Base-by-base conservation (phyloP, 1,140 invertebrate genomes). In the Drosophila watanabei region DNA sequence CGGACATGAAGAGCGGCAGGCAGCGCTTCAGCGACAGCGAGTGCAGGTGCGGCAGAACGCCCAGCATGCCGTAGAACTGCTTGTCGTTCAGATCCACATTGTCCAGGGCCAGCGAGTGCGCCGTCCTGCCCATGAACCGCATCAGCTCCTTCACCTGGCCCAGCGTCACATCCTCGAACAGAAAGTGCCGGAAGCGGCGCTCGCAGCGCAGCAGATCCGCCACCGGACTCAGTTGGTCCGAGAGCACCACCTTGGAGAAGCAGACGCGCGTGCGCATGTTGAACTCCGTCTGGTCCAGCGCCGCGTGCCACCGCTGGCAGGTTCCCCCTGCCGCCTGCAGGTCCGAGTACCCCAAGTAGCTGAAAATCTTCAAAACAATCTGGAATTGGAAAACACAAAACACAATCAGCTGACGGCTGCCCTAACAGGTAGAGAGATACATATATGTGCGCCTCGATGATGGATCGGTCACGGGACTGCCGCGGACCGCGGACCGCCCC, bases 1-100 rank as follows among this genome's bases (percentile, higher is more conserved):
- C 96, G 32, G 95, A 95, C 95, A 97, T 96, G 52, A 97, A 95
- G 13, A 96, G 93, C 58, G 96, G 95, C 79, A 95, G 95, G 80
- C 96, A 97, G 48, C 94, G 94, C 73, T 94, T 94, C 24, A 97
- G 93, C 69, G 94, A 94, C 6, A 97, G 92, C 65, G 90, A 90
- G 80, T 94, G 94, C 33, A 97, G 90, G 86, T 95, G 94, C 24
- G 88, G 93, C 80, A 95, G 94, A 45, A 93, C 93, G 43, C 94
- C 93, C 18, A 96, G 69, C 45, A 96, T 94, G 59, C 94, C 93
- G 43, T 95, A 93, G 81, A 96, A 94, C 54, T 94, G 94, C 78
- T 94, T 95, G 78, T 96, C 95, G 80, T 94, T 94, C 45, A 96
- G 90, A 86, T 96, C 95, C 91, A 95, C 95, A 80, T 94, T 94